Percentiles rank a stretch among this genome's conserved stretches.
phyloP scores from a whole-genome alignment of 2,797 vertebrate species.

The Chaetophractus vellerosus region DNA sequence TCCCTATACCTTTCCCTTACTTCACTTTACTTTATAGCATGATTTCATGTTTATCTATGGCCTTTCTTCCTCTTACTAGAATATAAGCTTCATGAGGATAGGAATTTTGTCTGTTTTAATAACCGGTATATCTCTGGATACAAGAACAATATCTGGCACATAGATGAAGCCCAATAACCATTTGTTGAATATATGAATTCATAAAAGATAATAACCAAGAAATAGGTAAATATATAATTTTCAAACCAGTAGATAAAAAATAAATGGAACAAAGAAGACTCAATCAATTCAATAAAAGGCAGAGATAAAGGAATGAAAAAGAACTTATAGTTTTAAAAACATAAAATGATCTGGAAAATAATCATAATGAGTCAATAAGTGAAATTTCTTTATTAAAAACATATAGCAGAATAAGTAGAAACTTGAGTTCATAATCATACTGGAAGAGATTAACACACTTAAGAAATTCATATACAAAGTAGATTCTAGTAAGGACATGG shows the following conservation, averaged over 20 bases:
- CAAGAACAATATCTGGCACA: background rate
- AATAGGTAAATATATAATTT: background rate
- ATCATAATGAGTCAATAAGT: background rate
- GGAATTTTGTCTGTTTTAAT: background rate
- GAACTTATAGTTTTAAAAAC: background rate
- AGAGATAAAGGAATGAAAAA: background rate
- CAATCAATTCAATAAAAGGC: background rate
- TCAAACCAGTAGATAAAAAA: background rate
- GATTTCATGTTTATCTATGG: background rate
- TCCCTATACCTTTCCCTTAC: background rate
- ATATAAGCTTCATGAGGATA: background rate
- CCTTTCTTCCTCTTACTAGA: background rate
- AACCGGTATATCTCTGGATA: background rate
- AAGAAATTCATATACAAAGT: background rate
- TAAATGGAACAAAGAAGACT: background rate
- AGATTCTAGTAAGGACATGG: background rate
- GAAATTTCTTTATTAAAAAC: background rate
- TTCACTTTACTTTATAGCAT: background rate
- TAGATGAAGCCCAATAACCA: background rate
- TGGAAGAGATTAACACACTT: background rate
- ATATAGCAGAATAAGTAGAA: conserved; percentile 1
- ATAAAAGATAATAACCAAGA: conserved; percentile 16
- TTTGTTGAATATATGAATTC: background rate
- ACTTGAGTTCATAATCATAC: background rate
- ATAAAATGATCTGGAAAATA: background rate